Evolutionary conservation across 2,888 invertebrate species (phyloP), one percentile per base, ranked within the genome.

Genomic region (Siphlonurus alternatus): DNA sequence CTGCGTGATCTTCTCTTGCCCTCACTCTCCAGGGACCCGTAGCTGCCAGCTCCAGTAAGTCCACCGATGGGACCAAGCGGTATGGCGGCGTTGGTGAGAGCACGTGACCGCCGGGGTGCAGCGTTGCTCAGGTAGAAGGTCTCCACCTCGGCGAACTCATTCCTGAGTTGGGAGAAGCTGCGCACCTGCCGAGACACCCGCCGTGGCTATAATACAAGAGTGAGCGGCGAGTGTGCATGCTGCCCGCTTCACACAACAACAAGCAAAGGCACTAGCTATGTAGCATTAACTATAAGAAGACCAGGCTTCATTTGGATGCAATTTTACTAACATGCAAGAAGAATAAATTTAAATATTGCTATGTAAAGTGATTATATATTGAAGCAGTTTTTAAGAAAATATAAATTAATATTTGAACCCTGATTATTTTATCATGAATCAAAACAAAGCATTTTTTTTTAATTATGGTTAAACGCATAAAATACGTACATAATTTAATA

Each of bases 121-220:
- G 86, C 86, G 66, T 64, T 59, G 15, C 87, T 86, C 73, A 93
- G 79, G 74, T 93, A 93, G 77, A 95, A 95, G 2, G 92, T 92
- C 74, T 93, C 93, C 63, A 92, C 87, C 71, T 93, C 92, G 18
- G 90, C 88, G 72, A 93, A 92, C 74, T 95, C 95, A 74, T 93
- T 92, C 61, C 94, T 83, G 63, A 96, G 78, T 72, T 95, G 95
- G 0, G 94, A 93, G 75, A 94, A 96, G 75, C 95, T 94, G 70
- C 92, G 82, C 2, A 95, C 89, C 92, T 91, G 73, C 1, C 67
- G 64, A 25, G 67, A 59, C 59, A 67, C 63, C 25, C 66, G 51
- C 3, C n/a, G 23, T 38, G 10, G 24, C 20, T 18, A 1, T n/a
- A 7, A 23, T 18, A 22, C 23, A 60, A 23, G 24, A 61, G 23